A percentile compares a stretch with the other conserved stretches of the same genome.
Conservation (phyloP, 2,888 invertebrate genomes). For the Macropis europaea region DNA sequence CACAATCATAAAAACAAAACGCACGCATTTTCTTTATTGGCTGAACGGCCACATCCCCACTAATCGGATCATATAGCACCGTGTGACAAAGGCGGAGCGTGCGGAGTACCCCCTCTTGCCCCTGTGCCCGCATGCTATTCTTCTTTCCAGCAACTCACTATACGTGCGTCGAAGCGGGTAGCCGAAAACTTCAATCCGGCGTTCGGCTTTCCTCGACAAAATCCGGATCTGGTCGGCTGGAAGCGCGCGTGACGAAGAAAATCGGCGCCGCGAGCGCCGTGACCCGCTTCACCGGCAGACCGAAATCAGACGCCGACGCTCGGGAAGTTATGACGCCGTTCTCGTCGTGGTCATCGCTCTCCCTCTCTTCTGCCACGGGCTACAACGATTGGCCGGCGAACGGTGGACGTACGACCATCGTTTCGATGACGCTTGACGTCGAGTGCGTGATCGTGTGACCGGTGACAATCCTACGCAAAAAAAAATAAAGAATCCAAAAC, state of each 20-base stretch:
- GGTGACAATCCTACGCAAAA: no score
- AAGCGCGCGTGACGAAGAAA: slow-evolving; percentile 1
- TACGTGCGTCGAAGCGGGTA: no score
- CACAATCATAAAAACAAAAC: no score
- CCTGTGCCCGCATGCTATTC: no score
- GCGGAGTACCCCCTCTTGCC: no score
- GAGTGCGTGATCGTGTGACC: slow-evolving; percentile 3
- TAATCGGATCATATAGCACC: no score
- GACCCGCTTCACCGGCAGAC: slow-evolving; percentile 6
- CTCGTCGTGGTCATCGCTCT: slow-evolving; percentile 10
- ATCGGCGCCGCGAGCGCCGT: slow-evolving; percentile 12
- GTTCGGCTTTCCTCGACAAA: slow-evolving; percentile 15
- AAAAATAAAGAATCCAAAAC: no score
- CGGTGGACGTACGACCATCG: slow-evolving; percentile 5
- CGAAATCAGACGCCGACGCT: slow-evolving; percentile 22
- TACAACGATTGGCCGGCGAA: slow-evolving; percentile 4
- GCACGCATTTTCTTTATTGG: no score
- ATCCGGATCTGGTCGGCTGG: background rate
- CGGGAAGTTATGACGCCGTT: slow-evolving; percentile 24
- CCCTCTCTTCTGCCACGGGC: background rate
- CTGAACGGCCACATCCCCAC: no score
- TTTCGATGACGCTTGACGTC: slow-evolving; percentile 5
- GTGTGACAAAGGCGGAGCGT: no score
- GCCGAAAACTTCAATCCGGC: slow-evolving; percentile 5
- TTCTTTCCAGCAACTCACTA: no score